Base-by-base conservation (phyloP, 2,888 invertebrate species). In the Drosophila paranaensis region DNA sequence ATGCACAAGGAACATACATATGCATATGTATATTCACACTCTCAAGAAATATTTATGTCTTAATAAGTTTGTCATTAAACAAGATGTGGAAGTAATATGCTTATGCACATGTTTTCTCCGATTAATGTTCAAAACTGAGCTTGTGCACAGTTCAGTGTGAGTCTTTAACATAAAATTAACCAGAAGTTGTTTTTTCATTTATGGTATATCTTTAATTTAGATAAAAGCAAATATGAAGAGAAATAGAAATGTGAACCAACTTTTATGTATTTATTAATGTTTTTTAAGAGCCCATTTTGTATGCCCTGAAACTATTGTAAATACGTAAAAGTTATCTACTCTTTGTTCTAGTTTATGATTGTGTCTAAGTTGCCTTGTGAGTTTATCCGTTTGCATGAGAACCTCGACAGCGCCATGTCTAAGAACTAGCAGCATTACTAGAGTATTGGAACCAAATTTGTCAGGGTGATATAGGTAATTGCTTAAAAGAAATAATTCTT, bases 31-130 rank as follows among this genome's bases (percentile, higher is more conserved):
- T 57, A 45, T 45, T 68, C 35, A 27, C 51, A 30, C 37, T 43
- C n/a, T 13, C 8, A 16, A 11, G 51, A 67, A 70, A 71, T 81
- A 86, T 83, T 83, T 83, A 83, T 86, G 89, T 83, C 87, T 83
- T 86, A 86, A 83, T 83, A 83, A 86, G 69, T 61, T 79, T 79
- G 80, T 61, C 64, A 81, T 84, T 79, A 88, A 82, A 67, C 64
- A 71, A 50, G 65, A 60, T 50, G 71, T 60, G 6, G 20, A 11
- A 13, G 11, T 27, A 54, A 70, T 54, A 71, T 62, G 46, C 54
- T 54, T 50, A 66, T 66, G 69, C 33, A 27, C 54, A 54, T 40
- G 40, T 53, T 39, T 25, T 37, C 37, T 39, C 39, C 6, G 39
- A 50, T 50, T 30, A 45, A 75, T 77, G 62, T 45, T 57, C 11